phyloP scores from a whole-genome alignment of 2,113 vertebrate species.

The Rhinichthys klamathensis region DNA sequence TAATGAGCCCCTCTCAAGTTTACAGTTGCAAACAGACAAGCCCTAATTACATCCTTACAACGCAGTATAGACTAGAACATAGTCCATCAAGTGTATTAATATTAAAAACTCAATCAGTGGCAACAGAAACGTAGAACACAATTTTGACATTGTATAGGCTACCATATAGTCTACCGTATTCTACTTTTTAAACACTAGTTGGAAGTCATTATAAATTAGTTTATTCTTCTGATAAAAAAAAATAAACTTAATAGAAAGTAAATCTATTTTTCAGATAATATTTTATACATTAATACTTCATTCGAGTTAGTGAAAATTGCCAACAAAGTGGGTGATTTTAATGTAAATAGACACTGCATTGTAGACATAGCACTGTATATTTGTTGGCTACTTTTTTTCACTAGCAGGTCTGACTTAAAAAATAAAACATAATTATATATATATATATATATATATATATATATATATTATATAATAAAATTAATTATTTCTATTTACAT shows the following conservation, averaged over 20 bases:
- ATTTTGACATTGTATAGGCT: not conserved
- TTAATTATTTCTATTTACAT: not conserved
- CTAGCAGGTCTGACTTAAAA: too few relatives aligned
- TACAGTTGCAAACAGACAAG: conserved; percentile 4
- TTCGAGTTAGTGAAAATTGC: not conserved
- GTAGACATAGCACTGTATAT: too few relatives aligned
- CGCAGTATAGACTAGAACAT: not conserved
- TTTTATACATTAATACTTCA: not conserved
- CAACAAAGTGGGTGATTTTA: not conserved
- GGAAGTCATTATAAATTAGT: not conserved
- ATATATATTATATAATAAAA: too few relatives aligned
- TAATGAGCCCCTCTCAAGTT: conserved; percentile 22
- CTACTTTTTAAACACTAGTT: too few relatives aligned
- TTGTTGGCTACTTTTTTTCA: too few relatives aligned
- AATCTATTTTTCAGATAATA: not conserved
- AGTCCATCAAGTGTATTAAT: conserved; percentile 9
- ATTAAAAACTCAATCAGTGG: not conserved
- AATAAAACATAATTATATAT: too few relatives aligned
- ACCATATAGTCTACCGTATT: too few relatives aligned
- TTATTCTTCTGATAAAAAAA: not conserved
- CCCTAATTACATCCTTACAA: conserved; percentile 4
- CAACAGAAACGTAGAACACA: not conserved
- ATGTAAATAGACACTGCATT: too few relatives aligned
- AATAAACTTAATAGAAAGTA: not conserved
- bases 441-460: too few relatives aligned